A percentile compares a stretch with the other conserved stretches of the same genome.
These are phyloP conservation scores for Cyrtorhinus lividipennis DNA, from an alignment of 1,140 invertebrate genomes.

Conservation along the genomic window DNA sequence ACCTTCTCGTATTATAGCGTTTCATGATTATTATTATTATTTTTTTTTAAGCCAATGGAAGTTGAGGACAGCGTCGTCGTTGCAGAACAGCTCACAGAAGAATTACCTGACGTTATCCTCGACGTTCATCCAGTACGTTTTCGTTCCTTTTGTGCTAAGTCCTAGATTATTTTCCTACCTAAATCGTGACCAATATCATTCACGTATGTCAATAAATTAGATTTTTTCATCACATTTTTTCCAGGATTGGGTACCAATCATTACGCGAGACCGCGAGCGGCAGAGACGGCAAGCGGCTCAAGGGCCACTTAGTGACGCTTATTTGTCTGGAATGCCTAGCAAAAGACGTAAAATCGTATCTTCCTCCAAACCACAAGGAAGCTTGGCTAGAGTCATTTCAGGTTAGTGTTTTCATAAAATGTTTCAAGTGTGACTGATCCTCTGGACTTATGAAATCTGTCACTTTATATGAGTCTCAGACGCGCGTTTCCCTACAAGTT, in stretches of 20 bases:
- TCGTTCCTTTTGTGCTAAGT: no score
- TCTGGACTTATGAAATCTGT: no score
- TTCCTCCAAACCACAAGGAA: constrained; percentile 24
- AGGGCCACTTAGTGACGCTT: constrained; percentile 62
- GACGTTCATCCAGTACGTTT: constrained; percentile 35
- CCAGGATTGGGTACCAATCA: constrained; percentile 70
- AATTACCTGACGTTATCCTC: constrained; percentile 34
- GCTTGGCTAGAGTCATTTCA: constrained; percentile 25
- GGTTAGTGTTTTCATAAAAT: constrained; percentile 21
- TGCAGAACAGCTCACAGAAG: constrained; percentile 26
- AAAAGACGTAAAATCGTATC: constrained; percentile 58
- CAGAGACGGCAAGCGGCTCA: constrained; percentile 42
- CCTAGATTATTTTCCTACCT: no score
- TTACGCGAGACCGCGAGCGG: constrained; percentile 51
- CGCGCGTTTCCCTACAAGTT: background rate
- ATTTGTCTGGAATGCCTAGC: constrained; percentile 60
- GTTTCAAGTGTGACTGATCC: no score
- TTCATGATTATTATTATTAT: background rate
- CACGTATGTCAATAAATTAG: no score
- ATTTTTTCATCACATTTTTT: no score
- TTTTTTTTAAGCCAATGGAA: constrained; percentile 28
- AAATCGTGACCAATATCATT: no score
- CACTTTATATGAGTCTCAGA: background rate
- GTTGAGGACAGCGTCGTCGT: constrained; percentile 23
- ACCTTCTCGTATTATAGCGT: no score